A percentile compares a stretch with the other conserved stretches of the same genome.
These are phyloP conservation scores for Ostrea edulis DNA, from an alignment of 1,140 invertebrate species.

Conservation along the genomic window DNA sequence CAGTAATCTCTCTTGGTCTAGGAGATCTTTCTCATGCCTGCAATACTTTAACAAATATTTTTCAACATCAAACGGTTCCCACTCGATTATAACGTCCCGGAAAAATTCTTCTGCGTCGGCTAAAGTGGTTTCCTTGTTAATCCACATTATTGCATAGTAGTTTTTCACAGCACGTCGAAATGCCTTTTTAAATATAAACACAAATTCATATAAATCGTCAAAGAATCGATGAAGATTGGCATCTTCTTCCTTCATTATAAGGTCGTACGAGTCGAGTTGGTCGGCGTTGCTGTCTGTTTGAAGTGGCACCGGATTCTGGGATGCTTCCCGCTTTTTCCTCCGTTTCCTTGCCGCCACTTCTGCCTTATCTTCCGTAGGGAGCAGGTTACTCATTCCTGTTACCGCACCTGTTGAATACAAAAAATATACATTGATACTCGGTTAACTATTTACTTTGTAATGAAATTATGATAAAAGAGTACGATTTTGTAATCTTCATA, in stretches of 20 bases:
- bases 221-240: conserved; percentile 8
- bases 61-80: conserved; percentile 58
- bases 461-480: neutral
- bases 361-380: conserved; percentile 50
- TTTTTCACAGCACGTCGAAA: conserved; percentile 50
- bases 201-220: conserved; percentile 44
- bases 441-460: too few relatives aligned
- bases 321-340: conserved; percentile 29
- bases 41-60: conserved; percentile 52
- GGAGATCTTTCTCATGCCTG: conserved; percentile 25
- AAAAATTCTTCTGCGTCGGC: conserved; percentile 34
- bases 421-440: too few relatives aligned
- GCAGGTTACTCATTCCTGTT: conserved; percentile 60
- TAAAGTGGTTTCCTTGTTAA: conserved; percentile 41
- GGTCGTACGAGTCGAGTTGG: conserved; percentile 5
- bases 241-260: conserved; percentile 36
- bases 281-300: neutral
- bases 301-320: neutral
- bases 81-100: conserved; percentile 43
- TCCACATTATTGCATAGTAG: conserved; percentile 40
- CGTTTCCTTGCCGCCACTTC: conserved; percentile 29
- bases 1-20: conserved; percentile 25
- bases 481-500: neutral
- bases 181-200: conserved; percentile 45
- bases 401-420: conserved; percentile 56